Conservation (phyloP, 2,113 vertebrate genomes). For the Heliornis fulica region DNA sequence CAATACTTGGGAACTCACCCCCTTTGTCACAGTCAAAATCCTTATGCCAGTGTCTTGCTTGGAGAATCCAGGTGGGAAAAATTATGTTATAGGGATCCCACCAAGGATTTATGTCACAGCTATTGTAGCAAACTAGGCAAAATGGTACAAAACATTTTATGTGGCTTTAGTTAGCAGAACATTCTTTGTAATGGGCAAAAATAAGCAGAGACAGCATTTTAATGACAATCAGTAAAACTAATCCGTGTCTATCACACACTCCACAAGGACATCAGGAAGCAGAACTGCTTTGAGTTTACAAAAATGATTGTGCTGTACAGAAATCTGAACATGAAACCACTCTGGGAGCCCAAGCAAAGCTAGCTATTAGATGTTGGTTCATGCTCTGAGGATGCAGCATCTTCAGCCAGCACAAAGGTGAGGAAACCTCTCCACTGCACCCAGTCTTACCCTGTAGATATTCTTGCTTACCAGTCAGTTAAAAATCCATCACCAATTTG, state of each 20-base stretch:
- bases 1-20: neutral
- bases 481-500: neutral
- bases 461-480: neutral
- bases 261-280: neutral
- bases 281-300: neutral
- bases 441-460: neutral
- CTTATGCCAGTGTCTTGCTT: too few species aligned
- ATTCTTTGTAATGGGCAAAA: neutral
- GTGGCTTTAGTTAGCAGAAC: neutral
- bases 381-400: neutral
- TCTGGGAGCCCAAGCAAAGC: neutral
- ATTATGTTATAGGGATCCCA: neutral
- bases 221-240: neutral
- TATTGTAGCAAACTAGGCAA: neutral
- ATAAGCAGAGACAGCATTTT: neutral
- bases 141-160: neutral
- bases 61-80: neutral
- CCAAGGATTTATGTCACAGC: neutral
- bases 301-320: neutral
- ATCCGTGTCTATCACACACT: neutral
- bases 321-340: neutral
- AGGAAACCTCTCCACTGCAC: neutral
- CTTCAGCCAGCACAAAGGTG: neutral
- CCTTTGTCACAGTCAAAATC: neutral
- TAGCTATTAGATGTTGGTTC: neutral